Evolutionary conservation across 2,797 vertebrate genomes (phyloP), one percentile per base, ranked within the genome.

Genomic region (Miichthys miiuy): DNA sequence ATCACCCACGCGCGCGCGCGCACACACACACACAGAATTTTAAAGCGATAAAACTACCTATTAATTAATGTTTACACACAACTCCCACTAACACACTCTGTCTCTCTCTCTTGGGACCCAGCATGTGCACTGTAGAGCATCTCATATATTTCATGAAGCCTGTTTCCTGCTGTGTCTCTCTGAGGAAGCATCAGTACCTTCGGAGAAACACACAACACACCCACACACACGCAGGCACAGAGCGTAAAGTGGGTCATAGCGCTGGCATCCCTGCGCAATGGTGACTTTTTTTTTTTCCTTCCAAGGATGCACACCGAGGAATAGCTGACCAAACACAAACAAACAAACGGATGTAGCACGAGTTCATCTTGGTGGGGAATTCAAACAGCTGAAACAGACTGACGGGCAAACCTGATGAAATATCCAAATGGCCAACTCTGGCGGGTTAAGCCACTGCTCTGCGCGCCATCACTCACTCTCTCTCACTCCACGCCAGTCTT

Each of bases 221-320:
- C 0, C 12, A 57, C 57, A 46, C 17, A 64, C 61, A 62, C 51
- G 55, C 70, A 64, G 17, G 23, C 30, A 74, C 30, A 54, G 58
- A 72, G 75, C 42, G 61, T 63, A 77, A 91, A 89, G 72, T 88
- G 88, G 90, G 85, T 90, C 90, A 90, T 7, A 70, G 72, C 41
- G 23, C 70, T 77, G 86, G 52, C 30, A 72, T 79, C 46, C 20
- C 21, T 81, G 79, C 77, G 81, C 81, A 84, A 38, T 61, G 21
- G 64, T 75, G 70, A 72, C 57, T 63, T 73, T 60, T 64, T 30
- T 51, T 10, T 6, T 2, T 2, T 2, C 34, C 34, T 10, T 5
- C 25, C 42, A 42, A 23, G 58, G 20, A 66, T 51, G 2, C 0
- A 12, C 34, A 57, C 21, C 5, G 20, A 78, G 38, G 57, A 67